Base-by-base conservation (phyloP, 2,797 vertebrate genomes). In the Rhabdophis nuchalis region DNA sequence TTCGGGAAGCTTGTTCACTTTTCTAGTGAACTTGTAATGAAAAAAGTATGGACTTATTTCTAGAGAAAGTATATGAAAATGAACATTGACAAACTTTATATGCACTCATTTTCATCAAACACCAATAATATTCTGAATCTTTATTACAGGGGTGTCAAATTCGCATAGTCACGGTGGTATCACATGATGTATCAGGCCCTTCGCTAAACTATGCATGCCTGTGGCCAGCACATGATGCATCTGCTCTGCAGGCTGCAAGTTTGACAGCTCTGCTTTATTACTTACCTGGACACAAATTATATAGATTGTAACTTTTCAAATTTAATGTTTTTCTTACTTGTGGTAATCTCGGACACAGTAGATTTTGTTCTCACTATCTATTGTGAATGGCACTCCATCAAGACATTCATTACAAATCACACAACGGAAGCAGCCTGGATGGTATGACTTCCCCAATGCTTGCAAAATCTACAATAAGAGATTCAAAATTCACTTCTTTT, bases 301-400 rank as follows among this genome's bases (percentile, higher is more conserved):
- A 36, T 20, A 46, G 46, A 29, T 29, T 68, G 46, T 32, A 25
- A 90, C 89, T 64, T 29, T 85, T 16, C 91, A 41, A n/a, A 93
- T 58, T 1, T 90, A 0, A 52, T 56, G 87, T 68, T 29, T 13
- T 88, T 89, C 97, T 97, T 97, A 99, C 99, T 98, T 98, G 98
- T 99, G 99, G 95, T 99, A 99, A 97, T 99, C 99, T 95, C 98
- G 98, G 95, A 99, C 98, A 92, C 99, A 99, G 98, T 99, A 99
- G 96, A 99, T 99, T 97, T 99, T 99, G 96, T 99, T 99, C 94
- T 99, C 99, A 0, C 98, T 98, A 97, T 99, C 99, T 93, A 99
- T 98, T 0, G 99, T 99, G 97, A 99, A 99, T 2, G 99, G 99
- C 61, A 99, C 99, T 57, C 99, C 99, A 0, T 99, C 99, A 94